Evolutionary conservation across 2,797 vertebrate species (phyloP).

Genomic region (Gymnopithys bicolor): DNA sequence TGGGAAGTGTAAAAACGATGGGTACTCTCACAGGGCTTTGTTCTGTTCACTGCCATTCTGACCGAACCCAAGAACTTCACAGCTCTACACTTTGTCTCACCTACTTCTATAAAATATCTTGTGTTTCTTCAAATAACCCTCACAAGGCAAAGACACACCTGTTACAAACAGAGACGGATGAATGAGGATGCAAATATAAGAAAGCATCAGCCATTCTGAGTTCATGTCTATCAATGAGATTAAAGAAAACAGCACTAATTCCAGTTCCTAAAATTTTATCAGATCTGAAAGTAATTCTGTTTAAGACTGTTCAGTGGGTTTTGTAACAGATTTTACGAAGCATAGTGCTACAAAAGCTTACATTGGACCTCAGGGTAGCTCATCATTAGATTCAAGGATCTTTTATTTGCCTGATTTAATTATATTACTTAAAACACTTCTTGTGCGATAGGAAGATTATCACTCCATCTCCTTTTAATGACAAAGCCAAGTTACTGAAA

Average conservation of each 20-base stretch:
- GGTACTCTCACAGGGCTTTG: neutral
- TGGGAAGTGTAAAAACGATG: neutral
- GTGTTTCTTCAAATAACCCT: neutral
- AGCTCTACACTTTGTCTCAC: neutral
- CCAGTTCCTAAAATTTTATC: neutral
- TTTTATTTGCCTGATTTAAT: neutral
- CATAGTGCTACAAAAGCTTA: neutral
- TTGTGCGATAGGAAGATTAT: neutral
- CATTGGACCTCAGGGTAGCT: neutral
- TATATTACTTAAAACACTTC: neutral
- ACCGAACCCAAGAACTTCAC: neutral
- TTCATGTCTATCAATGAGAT: neutral
- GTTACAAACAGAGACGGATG: neutral
- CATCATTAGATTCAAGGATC: neutral
- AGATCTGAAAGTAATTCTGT: neutral
- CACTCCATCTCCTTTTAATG: neutral
- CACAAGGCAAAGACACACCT: neutral
- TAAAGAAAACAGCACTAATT: neutral
- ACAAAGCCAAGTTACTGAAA: neutral
- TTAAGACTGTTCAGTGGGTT: neutral
- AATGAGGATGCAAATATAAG: neutral
- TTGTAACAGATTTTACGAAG: neutral
- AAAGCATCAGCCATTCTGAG: neutral
- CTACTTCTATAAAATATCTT: neutral
- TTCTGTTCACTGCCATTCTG: neutral